Evolutionary conservation across 2,888 invertebrate species (phyloP).

Genomic region (Apotomis betuletana): DNA sequence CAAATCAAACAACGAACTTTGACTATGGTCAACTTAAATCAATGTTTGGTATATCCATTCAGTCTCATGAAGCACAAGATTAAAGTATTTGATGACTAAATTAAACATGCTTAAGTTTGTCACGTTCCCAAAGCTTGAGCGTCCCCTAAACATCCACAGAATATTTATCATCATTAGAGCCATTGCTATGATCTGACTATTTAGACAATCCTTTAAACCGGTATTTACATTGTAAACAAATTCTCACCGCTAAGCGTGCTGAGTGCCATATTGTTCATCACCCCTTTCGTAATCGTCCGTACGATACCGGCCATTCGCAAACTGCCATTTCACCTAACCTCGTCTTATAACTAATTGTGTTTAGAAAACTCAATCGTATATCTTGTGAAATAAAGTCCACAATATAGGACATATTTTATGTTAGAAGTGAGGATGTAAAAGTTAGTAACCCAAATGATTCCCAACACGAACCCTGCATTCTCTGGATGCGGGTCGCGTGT

Average conservation of each 20-base stretch:
- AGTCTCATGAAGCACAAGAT: too few relatives aligned
- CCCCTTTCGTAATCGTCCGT: conserved; percentile 26
- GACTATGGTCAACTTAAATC: too few relatives aligned
- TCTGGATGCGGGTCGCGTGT: conserved; percentile 78
- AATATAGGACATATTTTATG: background rate
- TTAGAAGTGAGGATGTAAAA: background rate
- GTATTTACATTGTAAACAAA: conserved; percentile 35
- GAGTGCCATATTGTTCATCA: conserved; percentile 36
- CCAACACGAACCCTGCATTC: conserved; percentile 34
- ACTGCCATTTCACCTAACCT: background rate
- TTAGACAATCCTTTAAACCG: conserved; percentile 34
- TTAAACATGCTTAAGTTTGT: background rate
- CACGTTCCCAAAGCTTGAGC: conserved; percentile 9
- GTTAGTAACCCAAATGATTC: conserved; percentile 19
- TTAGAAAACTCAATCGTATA: background rate
- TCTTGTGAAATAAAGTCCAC: background rate
- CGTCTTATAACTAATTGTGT: background rate
- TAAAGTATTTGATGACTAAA: background rate
- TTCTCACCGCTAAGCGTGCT: conserved; percentile 34
- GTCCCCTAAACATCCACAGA: conserved; percentile 5
- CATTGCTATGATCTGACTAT: conserved; percentile 33
- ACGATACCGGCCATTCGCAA: conserved; percentile 59
- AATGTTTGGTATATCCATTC: too few relatives aligned
- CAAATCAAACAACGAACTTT: too few relatives aligned
- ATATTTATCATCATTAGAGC: conserved; percentile 40